Base-by-base conservation (phyloP, 92 coral and sea anemone genomes). In the Porites cylindrica region DNA sequence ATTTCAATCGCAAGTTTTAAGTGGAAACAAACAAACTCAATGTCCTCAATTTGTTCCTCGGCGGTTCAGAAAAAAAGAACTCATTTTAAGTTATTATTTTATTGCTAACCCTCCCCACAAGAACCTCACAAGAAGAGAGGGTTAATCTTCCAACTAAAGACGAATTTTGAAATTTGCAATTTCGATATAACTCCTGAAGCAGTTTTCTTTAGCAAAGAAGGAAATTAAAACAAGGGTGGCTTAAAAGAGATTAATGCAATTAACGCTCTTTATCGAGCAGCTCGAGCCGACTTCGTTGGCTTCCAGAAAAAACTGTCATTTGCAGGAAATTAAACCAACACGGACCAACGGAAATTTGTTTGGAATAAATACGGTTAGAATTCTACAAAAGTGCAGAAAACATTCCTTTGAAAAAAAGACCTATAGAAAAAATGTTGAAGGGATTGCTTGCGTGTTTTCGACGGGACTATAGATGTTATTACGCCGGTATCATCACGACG, bases 1-100 rank as follows among this genome's bases (percentile, higher is more conserved):
- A 21, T 72, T 83, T 73, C 87, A 90, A 90, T 90, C 62, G 90
- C 83, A 90, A 76, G 38, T 75, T 81, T 86, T 67, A 85, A 90
- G 86, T 90, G 85, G 89, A 81, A 81, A 76, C 90, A 86, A 90
- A 80, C 87, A 90, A 65, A 70, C 51, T 43, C 54, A 70, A 68
- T 73, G 47, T 38, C 47, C 47, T 38, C 47, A 38, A 38, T 82
- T 62, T 62, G 66, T 63, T 60, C 56, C 51, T 19, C 60, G 50
- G 16, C 69, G 52, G 58, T 70, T 19, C 78, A 70, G 86, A 56
- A 56, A 64, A n/a, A 32, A 50, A 59, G 56, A 69, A 71, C 71
- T 19, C 20, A 54, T 3, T 51, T 71, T 2, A 38, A 38, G 47
- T 54, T 61, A 72, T 82, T 82, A 58, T 54, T 58, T 29, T 43